Evolutionary conservation across 2,888 invertebrate species (phyloP).

Genomic region (Caradrina kadenii): DNA sequence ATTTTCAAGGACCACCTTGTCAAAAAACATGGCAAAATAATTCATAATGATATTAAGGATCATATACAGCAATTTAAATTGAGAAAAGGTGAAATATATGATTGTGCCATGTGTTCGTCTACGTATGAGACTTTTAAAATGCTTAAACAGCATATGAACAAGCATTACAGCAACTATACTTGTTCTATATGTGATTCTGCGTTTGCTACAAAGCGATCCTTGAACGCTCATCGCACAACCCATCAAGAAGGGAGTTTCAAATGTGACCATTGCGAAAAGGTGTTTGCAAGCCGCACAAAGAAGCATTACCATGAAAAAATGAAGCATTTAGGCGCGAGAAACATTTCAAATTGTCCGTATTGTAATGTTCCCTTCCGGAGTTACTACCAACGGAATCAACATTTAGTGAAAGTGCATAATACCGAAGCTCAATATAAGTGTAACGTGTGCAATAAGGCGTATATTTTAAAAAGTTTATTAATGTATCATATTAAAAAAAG

Average conservation of each 20-base stretch:
- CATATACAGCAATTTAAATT: slow-evolving; percentile 82
- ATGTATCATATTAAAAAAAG: slow-evolving; percentile 85
- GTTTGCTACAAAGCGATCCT: slow-evolving; percentile 79
- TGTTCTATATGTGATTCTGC: slow-evolving; percentile 79
- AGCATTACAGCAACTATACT: slow-evolving; percentile 80
- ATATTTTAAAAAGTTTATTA: slow-evolving; percentile 79
- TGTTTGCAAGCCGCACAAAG: slow-evolving; percentile 78
- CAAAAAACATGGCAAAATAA: slow-evolving; percentile 71
- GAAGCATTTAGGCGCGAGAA: slow-evolving; percentile 81
- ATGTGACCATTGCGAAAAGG: slow-evolving; percentile 83
- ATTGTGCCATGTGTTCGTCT: slow-evolving; percentile 80
- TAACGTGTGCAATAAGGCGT: slow-evolving; percentile 80
- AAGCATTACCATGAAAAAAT: slow-evolving; percentile 84
- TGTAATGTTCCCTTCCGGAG: slow-evolving; percentile 82
- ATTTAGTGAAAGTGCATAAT: slow-evolving; percentile 84
- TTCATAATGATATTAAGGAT: slow-evolving; percentile 81
- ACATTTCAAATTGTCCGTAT: slow-evolving; percentile 82
- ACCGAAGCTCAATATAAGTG: slow-evolving; percentile 83
- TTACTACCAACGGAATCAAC: slow-evolving; percentile 85
- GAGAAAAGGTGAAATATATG: slow-evolving; percentile 79
- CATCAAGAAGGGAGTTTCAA: slow-evolving; percentile 83
- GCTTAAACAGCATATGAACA: slow-evolving; percentile 86
- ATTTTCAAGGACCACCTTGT: slow-evolving; percentile 77
- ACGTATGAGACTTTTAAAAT: slow-evolving; percentile 86
- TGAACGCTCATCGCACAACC: slow-evolving; percentile 76